Base-by-base conservation (phyloP, 2,113 vertebrate species). In the Erythrocebus patas region DNA sequence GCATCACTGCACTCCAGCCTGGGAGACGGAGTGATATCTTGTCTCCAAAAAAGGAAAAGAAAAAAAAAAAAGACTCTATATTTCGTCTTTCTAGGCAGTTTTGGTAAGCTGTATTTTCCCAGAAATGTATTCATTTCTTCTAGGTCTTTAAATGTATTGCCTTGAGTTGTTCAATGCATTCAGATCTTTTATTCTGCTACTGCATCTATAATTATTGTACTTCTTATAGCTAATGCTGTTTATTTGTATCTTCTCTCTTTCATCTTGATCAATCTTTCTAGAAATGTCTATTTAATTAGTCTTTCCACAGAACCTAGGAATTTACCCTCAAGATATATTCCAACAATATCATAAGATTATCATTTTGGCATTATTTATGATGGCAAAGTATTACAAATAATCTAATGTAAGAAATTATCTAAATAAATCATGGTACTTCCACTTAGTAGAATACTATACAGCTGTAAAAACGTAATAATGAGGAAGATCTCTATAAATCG, bases 211-310 rank as follows among this genome's bases (percentile, higher is more conserved):
- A 35, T 52, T 96, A 93, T 40, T 73, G 4, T 80, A 73, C 32
- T 64, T 80, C 23, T 93, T 91, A 79, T 70, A 80, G 11, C 61
- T 73, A 55, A 85, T 40, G 66, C 55, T 75, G 4, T 57, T 88
- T 80, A 75, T 73, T 85, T 91, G 23, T 32, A 80, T n/a, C n/a
- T 50, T 86, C 35, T 79, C 23, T 84, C 20, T 96, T 61, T 85
- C 72, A 72, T 79, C 86, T 52, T 93, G 30, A 38, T 90, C 43
- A 45, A 1, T 61, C 52, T 85, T 90, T 38, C 72, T 81, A 93
- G 61, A 93, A 89, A 64, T 85, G n/a, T 79, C 52, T 85, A 90
- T 83, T 93, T 61, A 84, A 85, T 84, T 80, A 79, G 72, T 85
- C 30, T n/a, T 93, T 66, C n/a, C 40, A 84, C 40, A 79, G 50